A percentile compares a stretch with the other conserved stretches of the same genome.
phyloP scores from a whole-genome alignment of 2,888 invertebrate species.

The Tholera decimalis region DNA sequence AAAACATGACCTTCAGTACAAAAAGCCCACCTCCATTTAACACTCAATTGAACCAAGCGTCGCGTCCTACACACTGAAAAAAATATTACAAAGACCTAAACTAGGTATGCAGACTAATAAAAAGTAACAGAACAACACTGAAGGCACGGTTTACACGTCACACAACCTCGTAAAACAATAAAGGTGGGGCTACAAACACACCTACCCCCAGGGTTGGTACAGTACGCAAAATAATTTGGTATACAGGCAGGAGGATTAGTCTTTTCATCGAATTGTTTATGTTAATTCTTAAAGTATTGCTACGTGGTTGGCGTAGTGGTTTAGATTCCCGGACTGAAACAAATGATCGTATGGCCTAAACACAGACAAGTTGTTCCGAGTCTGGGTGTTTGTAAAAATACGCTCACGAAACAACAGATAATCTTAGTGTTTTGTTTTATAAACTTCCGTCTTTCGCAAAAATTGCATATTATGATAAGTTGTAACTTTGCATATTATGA shows the following conservation, averaged over 20 bases:
- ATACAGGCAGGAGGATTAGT: neutral
- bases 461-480: too few relatives aligned
- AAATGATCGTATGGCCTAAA: too few relatives aligned
- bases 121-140: slow-evolving; percentile 50
- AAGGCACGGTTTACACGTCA: slow-evolving; percentile 60
- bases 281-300: neutral
- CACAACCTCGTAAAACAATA: slow-evolving; percentile 76
- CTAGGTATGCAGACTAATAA: slow-evolving; percentile 44
- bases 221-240: neutral
- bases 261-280: neutral
- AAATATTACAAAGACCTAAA: slow-evolving; percentile 20
- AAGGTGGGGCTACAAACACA: slow-evolving; percentile 68
- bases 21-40: neutral
- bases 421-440: too few relatives aligned
- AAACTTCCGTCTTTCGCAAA: too few relatives aligned
- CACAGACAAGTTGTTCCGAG: too few relatives aligned
- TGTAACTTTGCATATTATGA: too few relatives aligned
- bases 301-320: too few relatives aligned
- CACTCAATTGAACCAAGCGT: slow-evolving; percentile 20
- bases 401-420: too few relatives aligned
- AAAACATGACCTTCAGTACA: neutral
- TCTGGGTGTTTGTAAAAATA: too few relatives aligned
- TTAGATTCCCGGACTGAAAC: too few relatives aligned
- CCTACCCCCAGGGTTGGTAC: slow-evolving; percentile 53
- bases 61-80: neutral